Percentiles rank a stretch among this genome's conserved stretches.
Conservation (phyloP, 2,888 invertebrate genomes). For the Acronicta alni region DNA sequence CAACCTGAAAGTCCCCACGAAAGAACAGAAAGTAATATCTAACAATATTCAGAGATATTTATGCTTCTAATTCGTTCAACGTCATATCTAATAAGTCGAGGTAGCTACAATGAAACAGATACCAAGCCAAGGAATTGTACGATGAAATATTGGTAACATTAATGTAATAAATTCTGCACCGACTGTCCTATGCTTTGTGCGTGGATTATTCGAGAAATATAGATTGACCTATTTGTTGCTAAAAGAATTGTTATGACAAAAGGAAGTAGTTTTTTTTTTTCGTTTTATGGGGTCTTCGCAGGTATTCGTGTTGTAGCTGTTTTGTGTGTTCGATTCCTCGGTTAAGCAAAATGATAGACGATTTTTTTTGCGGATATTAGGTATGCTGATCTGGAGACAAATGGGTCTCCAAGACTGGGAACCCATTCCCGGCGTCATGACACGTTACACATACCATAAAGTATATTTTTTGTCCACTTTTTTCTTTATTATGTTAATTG, state of each 20-base stretch:
- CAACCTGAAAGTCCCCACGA: too few relatives aligned
- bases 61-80: conserved; percentile 44
- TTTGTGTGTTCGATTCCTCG: too few relatives aligned
- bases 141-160: conserved; percentile 39
- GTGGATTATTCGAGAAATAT: conserved; percentile 15
- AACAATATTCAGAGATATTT: conserved; percentile 37
- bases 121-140: conserved; percentile 18
- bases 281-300: too few relatives aligned
- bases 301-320: neutral
- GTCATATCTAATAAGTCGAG: conserved; percentile 22
- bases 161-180: conserved; percentile 32
- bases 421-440: too few relatives aligned
- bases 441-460: too few relatives aligned
- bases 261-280: neutral
- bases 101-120: conserved; percentile 22
- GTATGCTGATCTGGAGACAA: too few relatives aligned
- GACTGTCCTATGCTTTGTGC: conserved; percentile 3
- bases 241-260: neutral
- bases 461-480: too few relatives aligned
- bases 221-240: neutral
- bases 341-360: too few relatives aligned
- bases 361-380: too few relatives aligned
- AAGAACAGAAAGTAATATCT: conserved; percentile 17
- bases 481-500: too few relatives aligned
- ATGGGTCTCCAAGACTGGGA: too few relatives aligned